Percentiles rank a stretch among this genome's conserved stretches.
Evolutionary conservation across 2,888 invertebrate genomes (phyloP).

Genomic region (Stomorhina lunata): DNA sequence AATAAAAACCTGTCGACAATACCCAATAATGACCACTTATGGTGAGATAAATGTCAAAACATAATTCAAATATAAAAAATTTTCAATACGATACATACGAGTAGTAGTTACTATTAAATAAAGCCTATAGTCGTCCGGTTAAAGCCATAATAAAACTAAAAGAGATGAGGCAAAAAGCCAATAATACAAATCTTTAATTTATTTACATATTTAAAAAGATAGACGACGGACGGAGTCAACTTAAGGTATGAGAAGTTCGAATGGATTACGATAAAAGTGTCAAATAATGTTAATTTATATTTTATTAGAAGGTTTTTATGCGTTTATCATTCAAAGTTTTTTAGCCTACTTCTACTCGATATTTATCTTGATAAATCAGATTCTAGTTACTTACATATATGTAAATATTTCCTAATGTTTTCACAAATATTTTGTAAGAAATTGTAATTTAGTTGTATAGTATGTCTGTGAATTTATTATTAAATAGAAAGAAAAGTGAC

Average conservation of each 20-base stretch:
- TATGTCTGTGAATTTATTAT: not conserved
- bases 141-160: slow-evolving; percentile 21
- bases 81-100: not conserved
- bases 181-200: slow-evolving; percentile 4
- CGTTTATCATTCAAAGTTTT: not conserved
- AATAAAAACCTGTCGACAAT: slow-evolving; percentile 14
- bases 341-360: not conserved
- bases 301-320: slow-evolving; percentile 39
- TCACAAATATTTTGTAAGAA: slow-evolving; percentile 1
- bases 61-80: slow-evolving; percentile 38
- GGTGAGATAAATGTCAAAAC: slow-evolving; percentile 64
- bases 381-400: not conserved
- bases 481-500: not conserved
- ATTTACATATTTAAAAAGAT: slow-evolving; percentile 42
- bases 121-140: not conserved
- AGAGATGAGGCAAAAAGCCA: not conserved
- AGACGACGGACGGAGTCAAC: too few species aligned
- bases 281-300: slow-evolving; percentile 56
- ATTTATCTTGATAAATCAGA: slow-evolving; percentile 9
- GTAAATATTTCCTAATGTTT: not conserved
- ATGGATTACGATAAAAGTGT: slow-evolving; percentile 48
- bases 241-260: too few species aligned
- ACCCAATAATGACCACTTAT: slow-evolving; percentile 54
- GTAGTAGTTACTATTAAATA: too few species aligned
- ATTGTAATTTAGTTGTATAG: slow-evolving; percentile 2